Conservation (phyloP, 2,888 invertebrate genomes). For the Acleris laterana region DNA sequence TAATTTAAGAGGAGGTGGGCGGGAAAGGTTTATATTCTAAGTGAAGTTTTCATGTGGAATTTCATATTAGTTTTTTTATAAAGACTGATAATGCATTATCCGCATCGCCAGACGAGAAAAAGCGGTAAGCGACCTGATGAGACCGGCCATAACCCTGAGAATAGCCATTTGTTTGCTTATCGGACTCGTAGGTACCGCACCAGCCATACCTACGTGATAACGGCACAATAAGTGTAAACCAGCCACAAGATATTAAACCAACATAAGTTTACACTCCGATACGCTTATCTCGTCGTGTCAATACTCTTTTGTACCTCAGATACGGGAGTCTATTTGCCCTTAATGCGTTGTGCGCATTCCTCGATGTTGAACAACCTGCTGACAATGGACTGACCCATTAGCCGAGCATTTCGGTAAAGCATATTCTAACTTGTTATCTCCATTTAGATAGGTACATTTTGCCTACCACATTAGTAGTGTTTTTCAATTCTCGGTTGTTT, state of each 20-base stretch:
- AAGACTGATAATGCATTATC: not conserved
- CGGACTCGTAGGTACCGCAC: conserved; percentile 70
- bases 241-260: conserved; percentile 58
- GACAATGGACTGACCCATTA: conserved; percentile 75
- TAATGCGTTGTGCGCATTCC: conserved; percentile 77
- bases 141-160: conserved; percentile 18
- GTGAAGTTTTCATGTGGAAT: conserved; percentile 16
- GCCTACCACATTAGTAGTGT: conserved; percentile 17
- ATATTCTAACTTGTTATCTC: conserved; percentile 58
- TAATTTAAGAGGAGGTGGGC: conserved; percentile 24
- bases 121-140: conserved; percentile 30
- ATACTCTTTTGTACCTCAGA: conserved; percentile 82
- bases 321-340: conserved; percentile 79
- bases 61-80: not conserved
- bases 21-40: conserved; percentile 24
- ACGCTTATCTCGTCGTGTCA: conserved; percentile 79
- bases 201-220: conserved; percentile 78
- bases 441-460: conserved; percentile 41
- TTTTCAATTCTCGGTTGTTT: conserved; percentile 25
- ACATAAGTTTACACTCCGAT: conserved; percentile 75
- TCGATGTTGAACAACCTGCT: conserved; percentile 69
- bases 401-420: conserved; percentile 53
- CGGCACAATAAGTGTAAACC: conserved; percentile 79
- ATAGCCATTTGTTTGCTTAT: conserved; percentile 75
- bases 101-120: conserved; percentile 3